Base-by-base conservation (phyloP, 2,113 vertebrate species). In the Myrmecophaga tridactyla region DNA sequence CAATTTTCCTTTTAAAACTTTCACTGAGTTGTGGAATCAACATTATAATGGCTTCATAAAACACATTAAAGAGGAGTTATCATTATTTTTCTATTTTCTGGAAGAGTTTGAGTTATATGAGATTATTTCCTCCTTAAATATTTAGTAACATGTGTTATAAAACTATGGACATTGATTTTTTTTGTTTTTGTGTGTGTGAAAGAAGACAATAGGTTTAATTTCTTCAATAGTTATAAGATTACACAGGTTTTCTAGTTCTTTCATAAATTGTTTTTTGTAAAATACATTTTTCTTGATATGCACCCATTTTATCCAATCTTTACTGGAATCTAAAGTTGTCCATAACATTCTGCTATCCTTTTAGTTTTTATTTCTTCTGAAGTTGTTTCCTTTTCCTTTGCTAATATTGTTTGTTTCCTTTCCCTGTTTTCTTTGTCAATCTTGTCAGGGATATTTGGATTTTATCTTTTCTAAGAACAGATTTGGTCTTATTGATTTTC, bases 1-100 rank as follows among this genome's bases (percentile, higher is more conserved):
- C 21, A 51, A 69, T 76, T 76, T 95, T 82, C 23, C 34, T 48
- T 95, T 60, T 82, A 34, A 76, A 88, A 88, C 21, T 53, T 88
- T 88, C 5, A 48, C 51, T 76, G 41, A 65, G 39, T 90, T 96
- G 90, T 90, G 43, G 56, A 82, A 51, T 90, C 34, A 83, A 76
- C 1, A 62, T 63, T 23, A 51, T 60, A 43, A 51, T 29, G 15
- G 21, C 9, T 10, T 96, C 75, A 56, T 27, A 91, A 82, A 90
- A 46, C 34, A 70, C 48, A 8, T 43, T 13, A 86, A 60, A 51
- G 72, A 75, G 13, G 12, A 89, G 3, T 62, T 21, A 69, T 41
- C 41, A 31, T n/a, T 70, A 62, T 69, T 41, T 92, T 94, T 41
- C 53, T 63, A 21, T n/a, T 67, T 13, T 78, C 34, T 39, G 36